phyloP scores from a whole-genome alignment of 2,888 invertebrate genomes.

The Hydriomena furcata region DNA sequence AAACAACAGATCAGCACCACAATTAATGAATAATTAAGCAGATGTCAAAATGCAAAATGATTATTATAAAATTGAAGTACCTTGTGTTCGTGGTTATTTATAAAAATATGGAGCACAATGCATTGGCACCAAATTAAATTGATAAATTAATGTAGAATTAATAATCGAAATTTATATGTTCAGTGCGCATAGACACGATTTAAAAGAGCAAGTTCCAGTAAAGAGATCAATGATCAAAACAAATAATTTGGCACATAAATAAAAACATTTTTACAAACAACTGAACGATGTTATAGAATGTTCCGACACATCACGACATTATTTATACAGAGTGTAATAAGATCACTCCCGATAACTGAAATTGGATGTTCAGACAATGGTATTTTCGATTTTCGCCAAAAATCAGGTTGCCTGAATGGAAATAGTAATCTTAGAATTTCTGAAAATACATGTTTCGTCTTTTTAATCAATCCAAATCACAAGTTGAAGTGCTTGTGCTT shows the following conservation, averaged over 20 bases:
- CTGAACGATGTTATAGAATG: background rate
- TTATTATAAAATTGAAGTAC: slow-evolving; percentile 12
- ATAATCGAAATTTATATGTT: background rate
- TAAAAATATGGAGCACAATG: background rate
- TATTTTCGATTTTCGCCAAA: too few relatives aligned
- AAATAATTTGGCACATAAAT: slow-evolving; percentile 37
- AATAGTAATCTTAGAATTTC: too few relatives aligned
- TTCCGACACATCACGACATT: too few relatives aligned
- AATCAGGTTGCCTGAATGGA: too few relatives aligned
- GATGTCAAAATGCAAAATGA: slow-evolving; percentile 17
- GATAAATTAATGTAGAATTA: background rate
- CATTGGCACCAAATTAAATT: background rate
- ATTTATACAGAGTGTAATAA: too few relatives aligned
- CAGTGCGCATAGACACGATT: slow-evolving; percentile 1
- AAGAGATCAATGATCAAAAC: slow-evolving; percentile 35
- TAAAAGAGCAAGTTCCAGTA: slow-evolving; percentile 14
- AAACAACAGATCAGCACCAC: slow-evolving; percentile 65
- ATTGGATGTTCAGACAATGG: too few relatives aligned
- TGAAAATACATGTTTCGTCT: too few relatives aligned
- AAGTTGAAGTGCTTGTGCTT: too few relatives aligned
- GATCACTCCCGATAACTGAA: too few relatives aligned
- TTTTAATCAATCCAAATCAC: too few relatives aligned
- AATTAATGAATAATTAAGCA: slow-evolving; percentile 17
- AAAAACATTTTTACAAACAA: slow-evolving; percentile 18
- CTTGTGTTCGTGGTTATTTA: slow-evolving; percentile 7